Evolutionary conservation across 2,797 vertebrate genomes (phyloP).

Genomic region (Helarctos malayanus): DNA sequence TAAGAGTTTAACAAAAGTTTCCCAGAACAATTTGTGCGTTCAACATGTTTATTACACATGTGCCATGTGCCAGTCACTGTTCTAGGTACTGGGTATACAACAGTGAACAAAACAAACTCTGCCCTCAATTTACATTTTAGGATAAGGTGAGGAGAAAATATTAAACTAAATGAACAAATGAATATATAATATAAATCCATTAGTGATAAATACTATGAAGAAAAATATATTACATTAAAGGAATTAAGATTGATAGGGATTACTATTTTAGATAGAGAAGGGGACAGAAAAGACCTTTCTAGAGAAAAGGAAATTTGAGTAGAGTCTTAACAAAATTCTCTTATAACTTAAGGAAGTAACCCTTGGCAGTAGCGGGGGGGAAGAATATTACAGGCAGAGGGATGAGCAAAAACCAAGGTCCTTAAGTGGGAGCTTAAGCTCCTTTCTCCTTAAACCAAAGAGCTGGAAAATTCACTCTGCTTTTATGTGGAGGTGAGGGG

Average conservation of each 20-base stretch:
- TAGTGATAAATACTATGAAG: neutral
- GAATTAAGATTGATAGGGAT: neutral
- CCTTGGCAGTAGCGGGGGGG: no score
- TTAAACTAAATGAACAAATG: neutral
- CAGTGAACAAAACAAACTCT: neutral
- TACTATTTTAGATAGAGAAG: neutral
- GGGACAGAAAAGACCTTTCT: neutral
- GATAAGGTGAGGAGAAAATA: neutral
- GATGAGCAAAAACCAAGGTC: neutral
- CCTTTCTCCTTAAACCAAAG: neutral
- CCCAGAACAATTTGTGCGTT: neutral
- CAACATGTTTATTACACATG: neutral
- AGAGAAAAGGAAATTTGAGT: neutral
- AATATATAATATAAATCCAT: neutral
- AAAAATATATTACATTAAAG: conserved; percentile 12
- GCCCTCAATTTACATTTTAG: neutral
- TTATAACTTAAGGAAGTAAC: neutral
- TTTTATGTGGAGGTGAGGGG: neutral
- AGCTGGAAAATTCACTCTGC: neutral
- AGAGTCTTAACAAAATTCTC: neutral
- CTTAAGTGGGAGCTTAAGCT: neutral
- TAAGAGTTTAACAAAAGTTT: conserved; percentile 7
- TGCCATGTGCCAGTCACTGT: neutral
- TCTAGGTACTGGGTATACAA: neutral
- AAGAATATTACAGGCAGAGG: neutral